These are phyloP conservation scores for Stegostoma tigrinum DNA, from an alignment of 2,113 vertebrate genomes.

Conservation along the genomic window DNA sequence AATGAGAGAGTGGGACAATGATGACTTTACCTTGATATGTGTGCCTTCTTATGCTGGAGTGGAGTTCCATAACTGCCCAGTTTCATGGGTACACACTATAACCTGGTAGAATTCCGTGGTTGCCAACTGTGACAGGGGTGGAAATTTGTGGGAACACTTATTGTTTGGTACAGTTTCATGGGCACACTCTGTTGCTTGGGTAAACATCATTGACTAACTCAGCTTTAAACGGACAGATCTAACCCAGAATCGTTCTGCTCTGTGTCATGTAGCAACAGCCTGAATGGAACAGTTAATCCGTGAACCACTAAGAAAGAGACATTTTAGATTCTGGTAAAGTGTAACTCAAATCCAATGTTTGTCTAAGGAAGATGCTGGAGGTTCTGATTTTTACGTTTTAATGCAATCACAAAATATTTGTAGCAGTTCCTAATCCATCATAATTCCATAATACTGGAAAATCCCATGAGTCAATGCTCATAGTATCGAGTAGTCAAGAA, in stretches of 20 bases:
- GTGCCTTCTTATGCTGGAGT: not conserved
- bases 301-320: not conserved
- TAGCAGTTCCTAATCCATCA: not conserved
- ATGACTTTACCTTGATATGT: no score
- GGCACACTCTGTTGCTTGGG: not conserved
- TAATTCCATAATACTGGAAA: not conserved
- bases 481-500: not conserved
- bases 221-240: not conserved
- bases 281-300: not conserved
- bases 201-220: not conserved
- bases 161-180: not conserved
- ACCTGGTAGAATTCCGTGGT: not conserved
- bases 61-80: not conserved
- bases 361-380: not conserved
- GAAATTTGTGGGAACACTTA: no score
- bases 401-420: not conserved
- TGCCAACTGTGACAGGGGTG: not conserved
- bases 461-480: not conserved
- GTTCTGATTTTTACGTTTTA: not conserved
- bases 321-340: not conserved
- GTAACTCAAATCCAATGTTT: not conserved
- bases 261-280: not conserved
- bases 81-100: not conserved
- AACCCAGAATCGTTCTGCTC: not conserved
- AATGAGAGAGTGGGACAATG: no score